Percentiles rank a stretch among this genome's conserved stretches.
Conservation (phyloP, 2,888 invertebrate species). For the Spisula subtruncata region DNA sequence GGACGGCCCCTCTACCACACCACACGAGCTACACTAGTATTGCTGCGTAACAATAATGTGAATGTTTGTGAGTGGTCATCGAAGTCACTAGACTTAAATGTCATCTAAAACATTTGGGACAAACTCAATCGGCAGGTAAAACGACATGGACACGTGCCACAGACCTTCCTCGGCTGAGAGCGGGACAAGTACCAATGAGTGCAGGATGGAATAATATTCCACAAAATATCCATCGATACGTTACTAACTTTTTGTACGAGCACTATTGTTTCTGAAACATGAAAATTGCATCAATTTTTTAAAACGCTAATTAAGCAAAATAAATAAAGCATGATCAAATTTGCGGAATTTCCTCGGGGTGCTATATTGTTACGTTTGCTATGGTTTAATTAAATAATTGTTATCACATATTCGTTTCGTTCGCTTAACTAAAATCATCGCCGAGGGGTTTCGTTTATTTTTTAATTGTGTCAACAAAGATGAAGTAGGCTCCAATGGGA, state of each 20-base stretch:
- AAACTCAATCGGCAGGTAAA: conserved; percentile 6
- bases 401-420: background rate
- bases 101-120: background rate
- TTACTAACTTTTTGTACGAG: no score
- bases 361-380: background rate
- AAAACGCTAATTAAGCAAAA: no score
- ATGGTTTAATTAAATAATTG: background rate
- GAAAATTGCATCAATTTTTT: no score
- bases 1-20: background rate
- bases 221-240: no score
- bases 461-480: background rate
- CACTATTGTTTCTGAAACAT: no score
- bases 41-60: no score
- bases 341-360: background rate
- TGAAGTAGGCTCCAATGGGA: background rate
- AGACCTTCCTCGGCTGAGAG: background rate
- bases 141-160: background rate
- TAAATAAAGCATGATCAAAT: no score
- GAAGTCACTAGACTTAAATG: background rate
- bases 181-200: background rate
- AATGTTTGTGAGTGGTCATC: background rate
- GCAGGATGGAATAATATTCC: no score
- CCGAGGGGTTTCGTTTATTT: background rate
- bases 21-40: no score
- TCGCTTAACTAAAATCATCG: background rate